Percentiles rank a stretch among this genome's conserved stretches.
phyloP scores from a whole-genome alignment of 2,797 vertebrate species.

The Neoniphon sammara region DNA sequence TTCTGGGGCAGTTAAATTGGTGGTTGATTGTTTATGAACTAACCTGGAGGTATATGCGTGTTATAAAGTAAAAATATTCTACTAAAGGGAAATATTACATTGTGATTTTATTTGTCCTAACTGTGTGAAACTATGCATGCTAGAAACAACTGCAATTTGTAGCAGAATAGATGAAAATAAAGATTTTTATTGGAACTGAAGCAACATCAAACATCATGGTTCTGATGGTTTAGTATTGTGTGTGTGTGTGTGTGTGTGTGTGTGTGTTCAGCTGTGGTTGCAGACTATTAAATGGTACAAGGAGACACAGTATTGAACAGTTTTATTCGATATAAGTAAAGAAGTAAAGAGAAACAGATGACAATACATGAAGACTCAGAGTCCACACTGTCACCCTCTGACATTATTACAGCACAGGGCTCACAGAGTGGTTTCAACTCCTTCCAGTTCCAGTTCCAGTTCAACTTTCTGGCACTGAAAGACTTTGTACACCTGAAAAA shows the following conservation, averaged over 20 bases:
- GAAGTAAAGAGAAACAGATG: too few species aligned
- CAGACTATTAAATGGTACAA: too few species aligned
- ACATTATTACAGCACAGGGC: too few species aligned
- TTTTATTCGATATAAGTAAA: too few species aligned
- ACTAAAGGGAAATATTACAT: conserved; percentile 60
- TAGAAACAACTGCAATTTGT: conserved; percentile 74
- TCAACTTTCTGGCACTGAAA: too few species aligned
- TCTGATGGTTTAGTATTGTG: not conserved
- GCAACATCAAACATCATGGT: conserved; percentile 1
- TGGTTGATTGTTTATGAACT: conserved; percentile 42
- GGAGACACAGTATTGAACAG: too few species aligned
- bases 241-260: conserved; percentile 2
- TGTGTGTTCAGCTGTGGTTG: too few species aligned
- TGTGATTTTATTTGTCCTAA: conserved; percentile 72
- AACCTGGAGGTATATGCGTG: conserved; percentile 57
- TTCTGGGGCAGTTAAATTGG: conserved; percentile 40
- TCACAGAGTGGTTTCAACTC: too few species aligned
- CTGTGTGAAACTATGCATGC: conserved; percentile 83
- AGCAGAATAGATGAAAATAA: conserved; percentile 77
- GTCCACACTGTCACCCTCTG: too few species aligned
- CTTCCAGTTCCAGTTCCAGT: too few species aligned
- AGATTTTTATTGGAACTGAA: conserved; percentile 71
- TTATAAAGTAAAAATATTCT: conserved; percentile 45
- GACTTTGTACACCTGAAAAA: too few species aligned
- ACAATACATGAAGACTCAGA: too few species aligned